Percentiles rank a stretch among this genome's conserved stretches.
Evolutionary conservation across 2,797 vertebrate genomes (phyloP).

Genomic region (Ispidina lecontei): DNA sequence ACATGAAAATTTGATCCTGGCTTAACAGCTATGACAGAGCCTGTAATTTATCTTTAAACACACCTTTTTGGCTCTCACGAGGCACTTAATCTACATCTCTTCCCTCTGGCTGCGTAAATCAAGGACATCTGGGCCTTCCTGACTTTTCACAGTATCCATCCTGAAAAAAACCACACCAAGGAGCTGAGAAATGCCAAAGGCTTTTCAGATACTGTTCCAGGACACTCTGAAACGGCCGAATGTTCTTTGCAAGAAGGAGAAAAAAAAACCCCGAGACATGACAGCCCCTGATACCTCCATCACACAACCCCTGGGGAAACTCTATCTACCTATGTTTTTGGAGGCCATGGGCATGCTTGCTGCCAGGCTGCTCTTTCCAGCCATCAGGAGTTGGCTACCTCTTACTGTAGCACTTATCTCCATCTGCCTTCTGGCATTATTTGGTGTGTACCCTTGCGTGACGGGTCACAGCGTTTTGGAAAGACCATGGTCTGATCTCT

Average conservation of each 20-base stretch:
- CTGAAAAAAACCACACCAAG: neutral
- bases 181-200: neutral
- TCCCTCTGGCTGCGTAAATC: neutral
- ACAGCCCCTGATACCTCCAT: neutral
- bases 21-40: neutral
- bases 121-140: constrained; percentile 13
- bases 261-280: rapidly evolving
- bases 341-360: neutral
- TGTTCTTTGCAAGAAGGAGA: neutral
- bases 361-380: neutral
- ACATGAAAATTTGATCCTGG: neutral
- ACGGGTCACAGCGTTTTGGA: neutral
- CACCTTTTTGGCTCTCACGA: neutral
- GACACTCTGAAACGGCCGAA: neutral
- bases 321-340: neutral
- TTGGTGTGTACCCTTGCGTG: rapidly evolving
- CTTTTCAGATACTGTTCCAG: neutral
- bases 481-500: neutral
- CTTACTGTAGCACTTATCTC: neutral
- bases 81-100: neutral
- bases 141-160: neutral
- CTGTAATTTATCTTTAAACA: neutral
- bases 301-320: neutral
- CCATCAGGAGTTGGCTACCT: neutral
- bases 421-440: neutral